Evolutionary conservation across 2,888 invertebrate species (phyloP).

Genomic region (Gymnosoma rotundatum): DNA sequence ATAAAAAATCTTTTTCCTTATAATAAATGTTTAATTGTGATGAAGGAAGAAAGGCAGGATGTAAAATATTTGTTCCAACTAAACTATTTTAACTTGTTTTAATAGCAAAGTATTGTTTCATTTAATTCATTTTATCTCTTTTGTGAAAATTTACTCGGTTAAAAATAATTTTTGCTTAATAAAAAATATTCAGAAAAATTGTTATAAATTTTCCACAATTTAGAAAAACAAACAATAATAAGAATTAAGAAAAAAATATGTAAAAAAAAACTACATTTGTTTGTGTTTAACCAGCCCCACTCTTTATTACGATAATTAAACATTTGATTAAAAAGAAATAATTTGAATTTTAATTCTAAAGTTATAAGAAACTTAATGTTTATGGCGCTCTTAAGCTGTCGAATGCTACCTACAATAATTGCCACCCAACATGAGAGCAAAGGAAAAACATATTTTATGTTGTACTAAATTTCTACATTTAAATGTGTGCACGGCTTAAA

Average conservation of each 20-base stretch:
- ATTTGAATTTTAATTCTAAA: slow-evolving; percentile 21
- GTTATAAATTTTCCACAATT: slow-evolving; percentile 35
- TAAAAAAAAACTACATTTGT: not conserved
- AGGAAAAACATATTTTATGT: not conserved
- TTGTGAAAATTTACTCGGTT: slow-evolving; percentile 16
- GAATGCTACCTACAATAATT: slow-evolving; percentile 29
- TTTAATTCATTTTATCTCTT: not conserved
- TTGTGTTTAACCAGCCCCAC: slow-evolving; percentile 31
- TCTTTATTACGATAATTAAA: slow-evolving; percentile 30
- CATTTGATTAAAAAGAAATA: slow-evolving; percentile 25
- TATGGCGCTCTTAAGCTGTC: slow-evolving; percentile 31
- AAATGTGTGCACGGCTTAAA: slow-evolving; percentile 36
- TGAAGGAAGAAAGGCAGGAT: no score
- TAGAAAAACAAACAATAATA: slow-evolving; percentile 26
- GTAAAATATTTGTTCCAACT: no score
- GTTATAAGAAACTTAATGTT: not conserved
- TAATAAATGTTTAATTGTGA: no score
- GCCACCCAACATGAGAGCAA: slow-evolving; percentile 24
- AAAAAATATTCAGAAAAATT: slow-evolving; percentile 28
- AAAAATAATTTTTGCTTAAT: slow-evolving; percentile 22
- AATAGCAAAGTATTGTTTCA: no score
- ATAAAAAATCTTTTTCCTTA: no score
- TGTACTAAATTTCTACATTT: not conserved
- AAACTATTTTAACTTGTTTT: no score
- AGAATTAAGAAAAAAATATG: not conserved